Evolutionary conservation across 2,888 invertebrate genomes (phyloP), one percentile per base, ranked within the genome.

Genomic region (Microchrysa polita): DNA sequence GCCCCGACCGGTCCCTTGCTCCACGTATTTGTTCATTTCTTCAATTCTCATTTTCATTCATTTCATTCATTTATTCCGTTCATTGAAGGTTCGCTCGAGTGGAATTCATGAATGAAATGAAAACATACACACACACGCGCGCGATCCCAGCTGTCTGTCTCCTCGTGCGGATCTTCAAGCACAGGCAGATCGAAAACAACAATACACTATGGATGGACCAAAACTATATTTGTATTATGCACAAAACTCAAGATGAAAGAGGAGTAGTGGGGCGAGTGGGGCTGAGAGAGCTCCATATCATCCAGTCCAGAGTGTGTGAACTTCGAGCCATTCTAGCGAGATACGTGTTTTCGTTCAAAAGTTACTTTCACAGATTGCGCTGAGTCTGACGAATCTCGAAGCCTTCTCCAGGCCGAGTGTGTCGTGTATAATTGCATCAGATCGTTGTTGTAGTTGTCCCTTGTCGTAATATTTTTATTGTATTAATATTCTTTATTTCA

Each of bases 101-200:
- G 59, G 22, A 23, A 23, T 59, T 59, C 27, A 59, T 59, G 59
- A 59, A 59, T 59, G 59, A 59, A 59, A 59, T 20, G 55, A 55
- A 34, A 34, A 34, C 27, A 48, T 12, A 12, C 48, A 12, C 48
- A n/a, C n/a, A n/a, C n/a, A n/a, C n/a, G n/a, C n/a, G n/a, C n/a
- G n/a, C n/a, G n/a, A n/a, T 48, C 48, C 16, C 14, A 10, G 16
- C 48, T 34, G 27, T 34, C 27, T 7, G 27, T 34, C 27, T 34
- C 27, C 27, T 2, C 27, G 27, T n/a, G n/a, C n/a, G n/a, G n/a
- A 34, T 34, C 2, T 34, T 5, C 7, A 34, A 34, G 7, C n/a
- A n/a, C n/a, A n/a, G n/a, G 27, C 7, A 34, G 7, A 7, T 7
- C 27, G 4, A 7, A 34, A 34, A 34, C 27, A 34, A 34, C 27